phyloP scores from a whole-genome alignment of 2,888 invertebrate genomes.

The Leptopilina syphax region DNA sequence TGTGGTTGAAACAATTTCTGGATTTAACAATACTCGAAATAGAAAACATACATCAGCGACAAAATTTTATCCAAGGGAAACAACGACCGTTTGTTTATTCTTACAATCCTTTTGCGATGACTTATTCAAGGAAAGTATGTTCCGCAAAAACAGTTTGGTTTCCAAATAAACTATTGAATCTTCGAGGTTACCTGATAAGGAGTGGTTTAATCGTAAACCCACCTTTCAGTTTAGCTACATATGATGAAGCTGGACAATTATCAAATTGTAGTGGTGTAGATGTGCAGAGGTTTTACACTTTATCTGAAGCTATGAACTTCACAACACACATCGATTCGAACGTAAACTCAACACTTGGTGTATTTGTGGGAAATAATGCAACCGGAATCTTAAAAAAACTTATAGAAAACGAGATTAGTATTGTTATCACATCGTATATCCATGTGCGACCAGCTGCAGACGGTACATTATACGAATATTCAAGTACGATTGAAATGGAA shows the following conservation, averaged over 20 bases:
- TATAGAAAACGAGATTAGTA: background rate
- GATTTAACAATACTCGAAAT: constrained; percentile 7
- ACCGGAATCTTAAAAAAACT: background rate
- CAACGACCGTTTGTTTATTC: background rate
- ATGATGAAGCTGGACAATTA: background rate
- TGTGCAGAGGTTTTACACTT: background rate
- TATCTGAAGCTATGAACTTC: background rate
- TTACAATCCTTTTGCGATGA: background rate
- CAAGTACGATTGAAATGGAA: background rate
- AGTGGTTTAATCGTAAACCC: background rate
- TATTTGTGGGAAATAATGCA: background rate
- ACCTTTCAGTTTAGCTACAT: background rate
- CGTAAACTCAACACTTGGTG: background rate
- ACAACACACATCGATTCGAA: background rate
- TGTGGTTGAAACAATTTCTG: background rate
- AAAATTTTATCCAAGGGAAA: background rate
- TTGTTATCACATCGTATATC: background rate
- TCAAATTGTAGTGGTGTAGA: background rate
- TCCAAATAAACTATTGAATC: background rate
- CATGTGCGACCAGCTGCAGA: background rate
- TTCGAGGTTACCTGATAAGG: background rate
- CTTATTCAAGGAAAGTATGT: background rate
- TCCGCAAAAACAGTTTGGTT: background rate
- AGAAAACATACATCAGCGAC: background rate
- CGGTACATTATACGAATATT: background rate